Conservation (phyloP, 2,113 vertebrate species). For the Etheostoma spectabile region DNA sequence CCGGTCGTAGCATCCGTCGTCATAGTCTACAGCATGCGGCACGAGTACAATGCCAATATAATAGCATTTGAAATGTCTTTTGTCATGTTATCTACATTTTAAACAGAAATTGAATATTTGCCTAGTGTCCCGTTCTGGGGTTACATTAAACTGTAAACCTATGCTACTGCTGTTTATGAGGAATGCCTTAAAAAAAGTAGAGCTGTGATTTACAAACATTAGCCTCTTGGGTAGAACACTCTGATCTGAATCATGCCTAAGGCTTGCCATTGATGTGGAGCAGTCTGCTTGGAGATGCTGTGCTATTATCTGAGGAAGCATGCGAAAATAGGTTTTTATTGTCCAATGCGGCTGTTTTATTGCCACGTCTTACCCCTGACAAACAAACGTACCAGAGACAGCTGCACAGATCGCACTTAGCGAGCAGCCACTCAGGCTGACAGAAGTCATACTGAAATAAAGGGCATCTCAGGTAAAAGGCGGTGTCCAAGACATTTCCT, state of each 20-base stretch:
- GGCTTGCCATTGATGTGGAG: constrained; percentile 49
- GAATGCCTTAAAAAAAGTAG: constrained; percentile 36
- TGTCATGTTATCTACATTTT: constrained; percentile 52
- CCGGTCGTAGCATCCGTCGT: constrained; percentile 32
- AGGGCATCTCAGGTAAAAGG: constrained; percentile 71
- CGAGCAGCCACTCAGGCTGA: constrained; percentile 58
- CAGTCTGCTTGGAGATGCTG: constrained; percentile 40
- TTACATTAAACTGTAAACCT: constrained; percentile 61
- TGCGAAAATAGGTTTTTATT: constrained; percentile 62
- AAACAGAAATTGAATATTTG: constrained; percentile 42
- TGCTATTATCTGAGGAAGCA: constrained; percentile 60
- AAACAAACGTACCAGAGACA: constrained; percentile 70
- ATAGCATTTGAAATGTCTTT: constrained; percentile 37
- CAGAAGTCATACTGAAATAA: constrained; percentile 56
- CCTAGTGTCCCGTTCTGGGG: constrained; percentile 2
- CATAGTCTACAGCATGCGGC: constrained; percentile 10
- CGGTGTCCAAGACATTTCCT: constrained; percentile 52
- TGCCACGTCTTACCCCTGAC: constrained; percentile 47
- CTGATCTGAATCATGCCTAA: constrained; percentile 69
- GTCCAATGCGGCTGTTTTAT: constrained; percentile 54
- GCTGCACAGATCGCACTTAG: constrained; percentile 73
- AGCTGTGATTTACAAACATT: constrained; percentile 69
- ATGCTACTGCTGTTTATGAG: constrained; percentile 33
- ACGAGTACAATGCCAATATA: constrained; percentile 15
- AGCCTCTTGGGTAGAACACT: constrained; percentile 46